Percentiles rank a stretch among this genome's conserved stretches.
Evolutionary conservation across 1,140 invertebrate species (phyloP).

Genomic region (Lepidostoma basale): DNA sequence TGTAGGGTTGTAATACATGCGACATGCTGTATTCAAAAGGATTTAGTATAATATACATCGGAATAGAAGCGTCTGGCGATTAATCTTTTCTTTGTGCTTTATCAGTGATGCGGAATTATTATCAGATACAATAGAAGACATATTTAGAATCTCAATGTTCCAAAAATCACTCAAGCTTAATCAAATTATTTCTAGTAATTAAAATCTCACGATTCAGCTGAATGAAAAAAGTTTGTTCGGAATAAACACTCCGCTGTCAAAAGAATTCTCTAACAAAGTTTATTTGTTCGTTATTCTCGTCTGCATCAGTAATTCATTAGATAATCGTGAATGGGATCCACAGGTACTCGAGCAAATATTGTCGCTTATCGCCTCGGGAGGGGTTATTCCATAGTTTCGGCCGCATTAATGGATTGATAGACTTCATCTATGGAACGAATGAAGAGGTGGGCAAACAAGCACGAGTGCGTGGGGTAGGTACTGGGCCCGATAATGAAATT

Average conservation of each 20-base stretch:
- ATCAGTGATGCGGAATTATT: too few relatives aligned
- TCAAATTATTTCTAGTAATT: conserved; percentile 6
- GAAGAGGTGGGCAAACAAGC: conserved; percentile 11
- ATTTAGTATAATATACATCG: too few relatives aligned
- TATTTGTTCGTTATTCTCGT: not conserved
- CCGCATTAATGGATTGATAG: not conserved
- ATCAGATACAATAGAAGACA: too few relatives aligned
- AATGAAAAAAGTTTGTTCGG: not conserved
- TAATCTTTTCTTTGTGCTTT: too few relatives aligned
- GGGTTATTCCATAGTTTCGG: not conserved
- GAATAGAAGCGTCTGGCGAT: too few relatives aligned
- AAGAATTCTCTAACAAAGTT: not conserved
- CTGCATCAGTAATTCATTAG: conserved; percentile 18
- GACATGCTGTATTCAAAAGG: too few relatives aligned
- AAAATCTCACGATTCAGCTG: not conserved
- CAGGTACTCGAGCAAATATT: conserved; percentile 22
- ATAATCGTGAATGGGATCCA: not conserved
- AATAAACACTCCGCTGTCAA: conserved; percentile 4
- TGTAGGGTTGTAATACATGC: too few relatives aligned
- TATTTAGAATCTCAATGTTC: too few relatives aligned
- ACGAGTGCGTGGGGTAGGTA: conserved; percentile 3
- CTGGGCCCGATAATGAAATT: conserved; percentile 28
- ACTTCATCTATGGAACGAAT: not conserved
- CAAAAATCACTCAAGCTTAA: too few relatives aligned
- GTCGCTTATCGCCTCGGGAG: conserved; percentile 9